Percentiles rank a stretch among this genome's conserved stretches.
Evolutionary conservation across 2,797 vertebrate genomes (phyloP).

Genomic region (Pseudomugil tenellus): DNA sequence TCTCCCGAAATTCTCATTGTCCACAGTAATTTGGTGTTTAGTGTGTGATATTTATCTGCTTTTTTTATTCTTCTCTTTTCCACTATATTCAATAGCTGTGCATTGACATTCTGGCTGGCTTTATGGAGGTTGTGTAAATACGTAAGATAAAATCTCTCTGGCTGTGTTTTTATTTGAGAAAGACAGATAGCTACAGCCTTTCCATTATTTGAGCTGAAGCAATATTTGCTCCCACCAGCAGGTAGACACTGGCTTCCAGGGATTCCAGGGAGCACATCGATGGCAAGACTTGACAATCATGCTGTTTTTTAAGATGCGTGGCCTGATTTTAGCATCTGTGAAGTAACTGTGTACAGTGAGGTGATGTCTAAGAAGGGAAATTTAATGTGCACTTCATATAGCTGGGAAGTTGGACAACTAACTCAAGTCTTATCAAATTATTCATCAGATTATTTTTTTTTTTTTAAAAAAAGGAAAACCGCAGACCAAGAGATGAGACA

Average conservation of each 20-base stretch:
- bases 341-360: too few relatives aligned
- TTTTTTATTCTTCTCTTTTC: constrained; percentile 27
- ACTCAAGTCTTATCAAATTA: too few relatives aligned
- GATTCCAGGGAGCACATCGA: constrained; percentile 22
- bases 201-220: constrained; percentile 19
- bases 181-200: constrained; percentile 5
- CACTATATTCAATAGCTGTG: constrained; percentile 34
- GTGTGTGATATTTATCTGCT: constrained; percentile 72
- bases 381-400: too few relatives aligned
- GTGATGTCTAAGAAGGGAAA: too few relatives aligned
- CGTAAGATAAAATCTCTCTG: constrained; percentile 29
- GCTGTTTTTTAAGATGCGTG: constrained; percentile 13
- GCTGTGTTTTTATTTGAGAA: constrained; percentile 27
- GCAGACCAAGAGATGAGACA: too few relatives aligned
- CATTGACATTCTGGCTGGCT: constrained; percentile 38
- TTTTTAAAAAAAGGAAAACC: too few relatives aligned
- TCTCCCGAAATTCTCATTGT: constrained; percentile 60
- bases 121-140: constrained; percentile 48
- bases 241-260: constrained; percentile 8
- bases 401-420: too few relatives aligned
- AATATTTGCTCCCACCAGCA: constrained; percentile 9
- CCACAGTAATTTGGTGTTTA: constrained; percentile 75
- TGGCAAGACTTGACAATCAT: constrained; percentile 3
- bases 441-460: too few relatives aligned
- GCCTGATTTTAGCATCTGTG: constrained; percentile 5